Percentiles rank a stretch among this genome's conserved stretches.
Conservation (phyloP, 1,140 invertebrate species). For the Trypoxylus dichotomus region DNA sequence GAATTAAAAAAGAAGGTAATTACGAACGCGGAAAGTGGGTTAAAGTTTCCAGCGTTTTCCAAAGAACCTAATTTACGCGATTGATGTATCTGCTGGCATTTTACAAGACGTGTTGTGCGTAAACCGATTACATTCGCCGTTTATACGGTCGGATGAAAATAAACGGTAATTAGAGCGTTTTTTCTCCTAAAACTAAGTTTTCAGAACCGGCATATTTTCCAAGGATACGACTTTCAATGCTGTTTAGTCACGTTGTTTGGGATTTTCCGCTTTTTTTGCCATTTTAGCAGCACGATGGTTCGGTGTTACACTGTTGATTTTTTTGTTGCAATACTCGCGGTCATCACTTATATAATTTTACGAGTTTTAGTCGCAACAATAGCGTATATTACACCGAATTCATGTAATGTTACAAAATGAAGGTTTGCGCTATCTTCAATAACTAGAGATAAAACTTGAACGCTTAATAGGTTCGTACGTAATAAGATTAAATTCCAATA, state of each 20-base stretch:
- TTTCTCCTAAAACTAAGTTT: conserved; percentile 10
- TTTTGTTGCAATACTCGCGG: too few relatives aligned
- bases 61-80: neutral
- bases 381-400: too few relatives aligned
- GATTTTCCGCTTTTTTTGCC: conserved; percentile 4
- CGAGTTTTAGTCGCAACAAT: too few relatives aligned
- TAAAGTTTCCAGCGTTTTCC: neutral
- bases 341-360: too few relatives aligned
- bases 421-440: too few relatives aligned
- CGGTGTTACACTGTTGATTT: too few relatives aligned
- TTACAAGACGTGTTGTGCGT: neutral
- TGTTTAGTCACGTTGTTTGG: conserved; percentile 1
- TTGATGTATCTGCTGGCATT: neutral
- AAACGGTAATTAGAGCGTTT: neutral
- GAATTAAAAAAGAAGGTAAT: neutral
- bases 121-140: neutral
- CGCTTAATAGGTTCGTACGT: too few relatives aligned
- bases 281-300: neutral
- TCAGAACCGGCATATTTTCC: neutral
- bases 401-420: too few relatives aligned
- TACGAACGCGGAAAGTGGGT: neutral
- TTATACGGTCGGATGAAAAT: neutral
- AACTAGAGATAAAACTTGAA: too few relatives aligned
- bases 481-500: too few relatives aligned
- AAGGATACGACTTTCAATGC: neutral